Evolutionary conservation across 2,113 vertebrate genomes (phyloP).

Genomic region (Hassar affinis): DNA sequence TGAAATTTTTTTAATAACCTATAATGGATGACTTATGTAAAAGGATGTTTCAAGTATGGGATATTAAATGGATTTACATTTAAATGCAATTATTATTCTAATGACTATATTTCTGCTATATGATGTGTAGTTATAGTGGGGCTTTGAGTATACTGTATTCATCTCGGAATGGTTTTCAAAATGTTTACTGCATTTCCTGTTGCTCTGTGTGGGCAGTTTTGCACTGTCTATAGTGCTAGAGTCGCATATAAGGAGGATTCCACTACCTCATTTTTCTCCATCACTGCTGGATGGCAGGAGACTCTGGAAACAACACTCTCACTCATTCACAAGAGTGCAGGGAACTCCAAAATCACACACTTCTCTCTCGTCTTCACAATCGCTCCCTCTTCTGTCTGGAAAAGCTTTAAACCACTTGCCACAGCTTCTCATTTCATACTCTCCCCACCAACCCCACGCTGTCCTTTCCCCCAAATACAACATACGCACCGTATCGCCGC

Average conservation of each 20-base stretch:
- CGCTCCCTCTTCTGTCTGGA: conserved; percentile 15
- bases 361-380: neutral
- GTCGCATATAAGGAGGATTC: conserved; percentile 27
- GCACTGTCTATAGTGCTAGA: conserved; percentile 6
- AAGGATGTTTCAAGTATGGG: neutral
- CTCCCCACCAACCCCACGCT: neutral
- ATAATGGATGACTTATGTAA: neutral
- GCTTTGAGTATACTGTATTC: neutral
- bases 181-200: neutral
- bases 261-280: conserved; percentile 51
- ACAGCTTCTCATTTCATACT: neutral
- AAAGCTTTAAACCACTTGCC: neutral
- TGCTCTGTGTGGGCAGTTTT: neutral
- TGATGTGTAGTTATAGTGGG: neutral
- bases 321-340: conserved; percentile 32
- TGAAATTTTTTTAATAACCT: neutral
- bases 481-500: neutral
- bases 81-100: neutral
- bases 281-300: conserved; percentile 41
- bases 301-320: conserved; percentile 32
- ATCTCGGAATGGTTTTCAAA: neutral
- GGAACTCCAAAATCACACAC: conserved; percentile 20
- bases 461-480: neutral
- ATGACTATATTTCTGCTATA: neutral
- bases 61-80: neutral